Conservation (phyloP, 1,140 invertebrate species). For the Araneus ventricosus region DNA sequence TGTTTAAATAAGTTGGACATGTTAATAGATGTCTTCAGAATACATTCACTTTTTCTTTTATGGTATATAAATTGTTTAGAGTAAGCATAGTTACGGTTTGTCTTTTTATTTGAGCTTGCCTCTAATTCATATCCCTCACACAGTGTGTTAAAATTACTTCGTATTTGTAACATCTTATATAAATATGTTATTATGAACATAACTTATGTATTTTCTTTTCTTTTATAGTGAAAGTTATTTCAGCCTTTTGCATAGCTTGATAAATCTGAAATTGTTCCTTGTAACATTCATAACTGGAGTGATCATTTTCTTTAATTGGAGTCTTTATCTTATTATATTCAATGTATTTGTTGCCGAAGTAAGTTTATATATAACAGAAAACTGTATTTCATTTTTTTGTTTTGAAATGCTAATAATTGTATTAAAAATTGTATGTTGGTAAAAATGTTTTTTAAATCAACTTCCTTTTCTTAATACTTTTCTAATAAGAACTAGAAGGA, state of each 20-base stretch:
- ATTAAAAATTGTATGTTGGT: background rate
- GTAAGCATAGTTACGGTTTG: no score
- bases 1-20: no score
- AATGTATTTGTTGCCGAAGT: slow-evolving; percentile 41
- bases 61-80: no score
- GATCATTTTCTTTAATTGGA: slow-evolving; percentile 61
- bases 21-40: no score
- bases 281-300: slow-evolving; percentile 38
- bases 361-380: background rate
- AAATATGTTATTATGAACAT: no score
- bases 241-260: slow-evolving; percentile 28
- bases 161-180: no score
- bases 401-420: background rate
- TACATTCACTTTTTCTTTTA: no score
- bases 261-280: slow-evolving; percentile 34
- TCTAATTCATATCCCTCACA: no score
- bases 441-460: background rate
- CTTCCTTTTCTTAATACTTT: no score
- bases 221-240: slow-evolving; percentile 24
- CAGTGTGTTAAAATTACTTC: no score
- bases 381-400: background rate
- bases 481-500: no score
- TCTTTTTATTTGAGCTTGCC: no score
- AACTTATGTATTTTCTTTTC: background rate
- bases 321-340: slow-evolving; percentile 42